Evolutionary conservation across 2,888 invertebrate species (phyloP), one percentile per base, ranked within the genome.

Genomic region (Achlya flavicornis): DNA sequence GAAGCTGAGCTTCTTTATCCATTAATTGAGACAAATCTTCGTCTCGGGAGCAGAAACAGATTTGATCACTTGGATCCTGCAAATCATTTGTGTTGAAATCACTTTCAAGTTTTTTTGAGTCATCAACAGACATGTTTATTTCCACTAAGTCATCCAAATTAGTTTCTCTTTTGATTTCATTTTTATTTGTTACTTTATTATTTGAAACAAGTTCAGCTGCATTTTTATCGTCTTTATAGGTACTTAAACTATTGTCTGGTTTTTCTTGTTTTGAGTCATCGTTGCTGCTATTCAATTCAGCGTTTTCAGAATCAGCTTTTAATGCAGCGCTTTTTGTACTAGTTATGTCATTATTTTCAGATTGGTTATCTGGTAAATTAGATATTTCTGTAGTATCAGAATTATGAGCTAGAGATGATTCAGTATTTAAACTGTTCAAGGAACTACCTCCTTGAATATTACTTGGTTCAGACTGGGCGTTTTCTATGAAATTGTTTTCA

Each of bases 161-260:
- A n/a, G 78, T 74, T 82, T 92, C 90, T 66, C 91, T 83, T 81
- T 92, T 92, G 69, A 75, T 90, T 70, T 88, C 87, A 60, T 66
- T 83, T 78, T 91, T 92, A 5, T 73, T 58, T 43, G 73, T 67
- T 2, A 73, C 71, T 70, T 81, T 79, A 12, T 69, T 64, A 65
- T 78, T 79, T 7, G 71, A 66, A 38, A 70, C 72, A 26, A 80
- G 46, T 61, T 79, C 77, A 12, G 65, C 78, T 63, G 75, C 73
- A 65, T 74, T 82, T 68, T 79, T 81, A 33, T 70, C 65, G 58
- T 78, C 80, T 3, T 63, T 35, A 66, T 70, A 64, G 35, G 70
- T 64, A 11, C n/a, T 46, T 46, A 46, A 6, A 46, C 4, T 46
- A 5, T n/a, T n/a, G 6, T 46, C 46, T 6, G n/a, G 46, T n/a